These are phyloP conservation scores for Morpho deidamia DNA, from an alignment of 2,888 invertebrate species.

Conservation along the genomic window DNA sequence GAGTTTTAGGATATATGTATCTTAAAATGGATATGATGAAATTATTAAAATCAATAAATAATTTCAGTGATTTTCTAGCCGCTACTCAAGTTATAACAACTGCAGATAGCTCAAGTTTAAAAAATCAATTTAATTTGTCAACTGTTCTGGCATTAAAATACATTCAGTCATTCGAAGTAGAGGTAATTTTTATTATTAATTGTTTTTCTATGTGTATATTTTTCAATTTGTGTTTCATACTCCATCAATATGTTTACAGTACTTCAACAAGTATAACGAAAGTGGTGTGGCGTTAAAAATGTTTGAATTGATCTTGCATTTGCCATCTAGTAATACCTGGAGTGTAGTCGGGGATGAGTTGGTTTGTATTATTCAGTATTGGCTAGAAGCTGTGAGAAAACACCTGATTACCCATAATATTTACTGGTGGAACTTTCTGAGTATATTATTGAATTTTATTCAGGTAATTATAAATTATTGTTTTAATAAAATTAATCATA, in stretches of 20 bases:
- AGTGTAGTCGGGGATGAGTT: constrained; percentile 46
- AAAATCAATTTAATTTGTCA: constrained; percentile 47
- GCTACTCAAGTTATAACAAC: constrained; percentile 37
- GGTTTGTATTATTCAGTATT: constrained; percentile 46
- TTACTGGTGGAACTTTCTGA: constrained; percentile 57
- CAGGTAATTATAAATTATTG: constrained; percentile 33
- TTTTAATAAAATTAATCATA: too few relatives aligned
- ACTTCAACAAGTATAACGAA: constrained; percentile 49
- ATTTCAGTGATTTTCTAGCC: constrained; percentile 44
- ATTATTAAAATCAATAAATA: constrained; percentile 38
- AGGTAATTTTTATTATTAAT: constrained; percentile 35
- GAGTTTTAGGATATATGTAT: neutral
- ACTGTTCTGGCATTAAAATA: constrained; percentile 49
- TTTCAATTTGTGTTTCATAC: neutral
- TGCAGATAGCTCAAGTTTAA: constrained; percentile 30
- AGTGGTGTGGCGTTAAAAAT: constrained; percentile 50
- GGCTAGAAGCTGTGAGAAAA: constrained; percentile 52
- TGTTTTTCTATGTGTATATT: neutral
- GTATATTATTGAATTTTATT: constrained; percentile 42
- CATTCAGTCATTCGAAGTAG: constrained; percentile 49
- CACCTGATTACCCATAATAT: constrained; percentile 42
- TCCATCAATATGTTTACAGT: constrained; percentile 37
- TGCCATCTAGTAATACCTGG: constrained; percentile 53
- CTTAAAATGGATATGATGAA: constrained; percentile 47
- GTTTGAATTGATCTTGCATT: constrained; percentile 40